Conservation (phyloP, 2,113 vertebrate genomes). For the Oncorhynchus mykiss region DNA sequence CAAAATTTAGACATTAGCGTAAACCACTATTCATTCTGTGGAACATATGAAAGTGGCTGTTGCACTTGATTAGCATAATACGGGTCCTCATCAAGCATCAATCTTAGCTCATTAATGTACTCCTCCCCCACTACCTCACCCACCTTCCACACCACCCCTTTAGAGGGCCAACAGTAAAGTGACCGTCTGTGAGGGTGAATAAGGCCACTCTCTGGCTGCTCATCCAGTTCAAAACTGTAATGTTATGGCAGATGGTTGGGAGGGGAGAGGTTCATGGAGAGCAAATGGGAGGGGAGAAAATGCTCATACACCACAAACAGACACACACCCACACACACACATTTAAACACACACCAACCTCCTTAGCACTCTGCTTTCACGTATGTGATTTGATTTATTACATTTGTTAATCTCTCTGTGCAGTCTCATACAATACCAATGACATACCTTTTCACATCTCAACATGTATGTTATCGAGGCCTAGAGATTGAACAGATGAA, state of each 20-base stretch:
- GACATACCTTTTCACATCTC: slow-evolving; percentile 62
- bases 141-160: slow-evolving; percentile 27
- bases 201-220: slow-evolving; percentile 32
- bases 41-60: slow-evolving; percentile 61
- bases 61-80: slow-evolving; percentile 67
- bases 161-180: slow-evolving; percentile 30
- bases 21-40: slow-evolving; percentile 52
- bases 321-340: neutral
- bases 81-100: slow-evolving; percentile 54
- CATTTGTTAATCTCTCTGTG: slow-evolving; percentile 62
- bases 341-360: neutral
- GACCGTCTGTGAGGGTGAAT: slow-evolving; percentile 49
- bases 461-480: slow-evolving; percentile 28
- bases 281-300: slow-evolving; percentile 46
- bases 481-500: slow-evolving; percentile 44
- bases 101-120: slow-evolving; percentile 52
- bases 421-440: slow-evolving; percentile 49
- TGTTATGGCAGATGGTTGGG: slow-evolving; percentile 54
- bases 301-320: neutral
- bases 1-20: slow-evolving; percentile 53
- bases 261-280: slow-evolving; percentile 40
- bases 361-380: slow-evolving; percentile 12
- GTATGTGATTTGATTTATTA: slow-evolving; percentile 61
- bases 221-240: slow-evolving; percentile 30
- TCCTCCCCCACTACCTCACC: neutral